Evolutionary conservation across 2,113 vertebrate genomes (phyloP).

Genomic region (Benitochromis conjunctus): DNA sequence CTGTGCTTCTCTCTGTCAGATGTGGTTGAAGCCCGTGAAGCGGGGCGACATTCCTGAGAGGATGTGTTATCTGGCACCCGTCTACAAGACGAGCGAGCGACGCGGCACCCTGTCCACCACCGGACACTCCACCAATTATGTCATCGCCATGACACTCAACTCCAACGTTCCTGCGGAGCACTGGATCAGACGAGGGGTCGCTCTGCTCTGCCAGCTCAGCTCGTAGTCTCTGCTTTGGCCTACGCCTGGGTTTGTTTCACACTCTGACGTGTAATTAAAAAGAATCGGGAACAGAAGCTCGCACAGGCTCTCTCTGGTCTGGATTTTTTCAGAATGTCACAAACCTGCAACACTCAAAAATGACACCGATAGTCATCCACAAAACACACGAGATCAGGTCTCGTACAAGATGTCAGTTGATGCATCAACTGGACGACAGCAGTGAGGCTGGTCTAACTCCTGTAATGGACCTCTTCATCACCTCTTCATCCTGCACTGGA

Average conservation of each 20-base stretch:
- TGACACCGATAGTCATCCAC: background rate
- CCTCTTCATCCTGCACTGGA: background rate
- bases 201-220: slow-evolving; percentile 82
- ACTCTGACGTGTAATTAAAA: background rate
- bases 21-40: slow-evolving; percentile 84
- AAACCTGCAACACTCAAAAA: background rate
- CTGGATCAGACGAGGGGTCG: slow-evolving; percentile 84
- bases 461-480: no score
- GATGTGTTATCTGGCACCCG: slow-evolving; percentile 75
- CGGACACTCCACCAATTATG: slow-evolving; percentile 88
- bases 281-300: background rate
- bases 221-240: slow-evolving; percentile 42
- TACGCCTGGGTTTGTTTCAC: background rate
- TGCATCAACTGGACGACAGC: background rate
- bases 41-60: slow-evolving; percentile 74
- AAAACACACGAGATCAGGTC: background rate
- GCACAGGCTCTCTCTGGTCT: background rate
- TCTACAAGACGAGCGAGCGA: slow-evolving; percentile 88
- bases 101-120: slow-evolving; percentile 85
- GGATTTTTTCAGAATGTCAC: background rate
- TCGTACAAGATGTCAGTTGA: background rate
- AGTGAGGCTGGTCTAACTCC: background rate
- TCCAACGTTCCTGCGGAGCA: slow-evolving; percentile 74
- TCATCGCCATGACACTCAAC: slow-evolving; percentile 81
- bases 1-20: slow-evolving; percentile 60